Base-by-base conservation (phyloP, 1,140 invertebrate genomes). In the Hylaeus anthracinus region DNA sequence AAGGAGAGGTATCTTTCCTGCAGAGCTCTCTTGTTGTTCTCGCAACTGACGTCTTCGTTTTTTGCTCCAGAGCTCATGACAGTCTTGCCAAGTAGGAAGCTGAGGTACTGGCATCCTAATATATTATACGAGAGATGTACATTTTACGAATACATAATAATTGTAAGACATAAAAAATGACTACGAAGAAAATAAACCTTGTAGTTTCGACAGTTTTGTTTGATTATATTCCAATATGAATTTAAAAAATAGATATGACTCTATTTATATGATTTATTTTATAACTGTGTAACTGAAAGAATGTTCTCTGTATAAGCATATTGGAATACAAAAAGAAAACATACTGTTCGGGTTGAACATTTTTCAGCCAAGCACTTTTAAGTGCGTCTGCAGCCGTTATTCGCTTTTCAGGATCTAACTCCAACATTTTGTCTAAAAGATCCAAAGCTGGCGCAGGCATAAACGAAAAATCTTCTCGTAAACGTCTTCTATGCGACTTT, bases 1-100 rank as follows among this genome's bases (percentile, higher is more conserved):
- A 61, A 90, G 85, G 4, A 89, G 84, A 81, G 90, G 91, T 87
- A 89, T 82, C 87, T 86, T 91, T 85, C 90, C 87, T 72, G 85
- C 85, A 74, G 89, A 81, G 79, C 83, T 94, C 79, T 96, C 96
- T 90, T 97, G 95, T 88, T 97, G 96, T 88, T 97, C 97, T 53
- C 96, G 94, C 85, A 97, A 94, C 90, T 98, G 97, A 15, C 96
- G 94, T 88, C 97, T 95, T 56, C 97, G 95, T 91, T 97, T 97
- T 93, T 99, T 99, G 86, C 98, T 98, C 99, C 99, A 99, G 88
- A 99, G 94, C 94, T 99, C 99, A 94, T 99, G 99, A 93, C 99
- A 99, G 94, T 99, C 99, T 94, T 99, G 99, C 96, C 98, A 98
- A 45, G 96, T 97, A 1, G 99, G 99, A 81, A 99, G 92, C 88